Evolutionary conservation across 2,888 invertebrate species (phyloP), one percentile per base, ranked within the genome.

Genomic region (Branchellion lobata): DNA sequence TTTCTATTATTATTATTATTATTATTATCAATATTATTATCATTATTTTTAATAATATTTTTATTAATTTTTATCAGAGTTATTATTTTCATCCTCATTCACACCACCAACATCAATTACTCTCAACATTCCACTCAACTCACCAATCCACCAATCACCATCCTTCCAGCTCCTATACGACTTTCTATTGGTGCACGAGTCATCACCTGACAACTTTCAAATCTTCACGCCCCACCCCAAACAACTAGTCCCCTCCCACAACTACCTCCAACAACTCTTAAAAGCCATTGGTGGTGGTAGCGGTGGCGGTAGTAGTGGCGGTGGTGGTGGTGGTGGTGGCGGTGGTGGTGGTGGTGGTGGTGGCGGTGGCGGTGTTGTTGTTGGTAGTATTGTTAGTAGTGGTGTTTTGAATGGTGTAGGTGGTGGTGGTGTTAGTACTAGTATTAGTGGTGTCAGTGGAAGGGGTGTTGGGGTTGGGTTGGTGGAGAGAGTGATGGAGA

Each of bases 171-270:
- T 93, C 86, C 91, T 99, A 82, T 95, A 95, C 89, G 93, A 94
- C 88, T 97, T 93, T 89, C 93, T 97, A 83, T 96, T 96, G 89
- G 95, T 96, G 86, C 95, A 97, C 89, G 94, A 95, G 2, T 92
- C 92, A 84, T 92, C 96, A 21, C 97, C 97, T 91, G 87, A 94
- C 86, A 92, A 92, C 86, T 97, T 97, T 87, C 95, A 96, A 89
- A 94, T 97, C 82, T 94, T 94, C 74, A 95, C 95, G 83, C 96
- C 96, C 89, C 97, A 94, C 87, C 97, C 97, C 0, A 93, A 94
- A 86, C 91, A 94, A 82, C 91, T 93, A 81, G 89, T 97, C 79
- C 90, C 91, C 2, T 92, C 92, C 85, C 87, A 88, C 71, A 77
- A 73, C 57, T 57, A 29, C 24, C 91, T 91, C 0, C 83, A 84